Conservation (phyloP, 2,888 invertebrate genomes). For the Smittia aterrima region DNA sequence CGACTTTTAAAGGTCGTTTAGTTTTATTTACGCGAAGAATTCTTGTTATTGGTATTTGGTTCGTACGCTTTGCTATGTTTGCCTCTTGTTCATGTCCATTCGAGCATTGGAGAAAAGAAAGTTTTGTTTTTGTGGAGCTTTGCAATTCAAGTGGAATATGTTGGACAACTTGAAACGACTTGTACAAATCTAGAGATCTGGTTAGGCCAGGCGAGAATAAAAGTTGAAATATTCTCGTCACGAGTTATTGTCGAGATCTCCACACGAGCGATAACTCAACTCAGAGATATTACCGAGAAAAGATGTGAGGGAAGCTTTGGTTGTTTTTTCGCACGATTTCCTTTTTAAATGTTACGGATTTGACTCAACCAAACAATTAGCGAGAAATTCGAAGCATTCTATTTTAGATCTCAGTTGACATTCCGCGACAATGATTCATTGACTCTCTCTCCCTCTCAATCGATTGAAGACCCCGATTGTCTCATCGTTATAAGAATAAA, state of each 20-base stretch:
- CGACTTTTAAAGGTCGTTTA: conserved; percentile 39
- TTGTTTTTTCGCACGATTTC: neutral
- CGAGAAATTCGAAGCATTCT: neutral
- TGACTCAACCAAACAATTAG: neutral
- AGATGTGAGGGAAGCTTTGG: neutral
- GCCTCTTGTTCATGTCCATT: neutral
- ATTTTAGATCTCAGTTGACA: neutral
- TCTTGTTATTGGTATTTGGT: neutral
- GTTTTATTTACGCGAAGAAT: conserved; percentile 19
- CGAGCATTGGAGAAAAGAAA: neutral
- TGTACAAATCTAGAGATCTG: too few relatives aligned
- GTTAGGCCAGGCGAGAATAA: too few relatives aligned
- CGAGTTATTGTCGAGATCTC: neutral
- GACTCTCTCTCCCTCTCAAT: conserved; percentile 10
- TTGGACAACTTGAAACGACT: too few relatives aligned
- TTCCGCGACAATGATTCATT: conserved; percentile 25
- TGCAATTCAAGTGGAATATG: neutral
- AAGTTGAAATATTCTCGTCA: neutral
- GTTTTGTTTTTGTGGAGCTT: neutral
- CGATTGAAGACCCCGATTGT: conserved; percentile 31
- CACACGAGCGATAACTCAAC: conserved; percentile 13
- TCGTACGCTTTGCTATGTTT: neutral
- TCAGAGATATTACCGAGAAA: conserved; percentile 6
- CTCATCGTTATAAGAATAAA: neutral
- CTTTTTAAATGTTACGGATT: neutral